Evolutionary conservation across 2,888 invertebrate species (phyloP), one percentile per base, ranked within the genome.

Genomic region (Drosophila suboccidentalis): DNA sequence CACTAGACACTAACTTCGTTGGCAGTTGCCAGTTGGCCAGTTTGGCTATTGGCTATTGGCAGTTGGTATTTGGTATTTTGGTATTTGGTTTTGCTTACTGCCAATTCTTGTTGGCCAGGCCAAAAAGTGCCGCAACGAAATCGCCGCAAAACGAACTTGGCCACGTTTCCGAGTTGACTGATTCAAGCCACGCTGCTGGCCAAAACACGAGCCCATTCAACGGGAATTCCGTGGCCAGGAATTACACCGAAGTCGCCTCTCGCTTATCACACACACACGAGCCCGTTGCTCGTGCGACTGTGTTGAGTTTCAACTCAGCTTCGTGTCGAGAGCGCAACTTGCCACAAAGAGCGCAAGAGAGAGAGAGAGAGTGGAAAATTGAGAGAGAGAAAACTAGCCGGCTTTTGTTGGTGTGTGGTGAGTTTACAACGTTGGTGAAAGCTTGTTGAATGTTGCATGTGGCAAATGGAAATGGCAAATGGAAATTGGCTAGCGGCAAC

Each of bases 121-220:
- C 51, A 49, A 51, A 76, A 66, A 69, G 64, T 74, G 77, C 87
- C 84, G 88, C 89, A 80, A 79, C 82, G 76, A 60, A 67, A 57
- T 71, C 71, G 82, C 83, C 80, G 80, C 82, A 87, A 84, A 87
- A 90, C 90, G 91, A 86, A 91, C 92, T 87, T 90, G 85, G 85
- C 91, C 91, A 91, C 92, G 92, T 88, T 91, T 91, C 92, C 92
- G 92, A 92, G 90, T 91, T 90, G 91, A 92, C 92, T 92, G 92
- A 92, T 86, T 91, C 86, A 79, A 84, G 84, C 87, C 54, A 44
- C 15, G 54, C 62, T 50, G 55, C 59, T 74, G 71, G 74, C 82
- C 77, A 75, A 61, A 53, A 62, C 55, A 67, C 77, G 86, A 83
- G 81, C 71, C 66, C 59, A 66, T 44, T 53, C 36, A 19, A 51